A percentile compares a stretch with the other conserved stretches of the same genome.
Conservation (phyloP, 2,113 vertebrate genomes). For the Spheniscus mendiculus region DNA sequence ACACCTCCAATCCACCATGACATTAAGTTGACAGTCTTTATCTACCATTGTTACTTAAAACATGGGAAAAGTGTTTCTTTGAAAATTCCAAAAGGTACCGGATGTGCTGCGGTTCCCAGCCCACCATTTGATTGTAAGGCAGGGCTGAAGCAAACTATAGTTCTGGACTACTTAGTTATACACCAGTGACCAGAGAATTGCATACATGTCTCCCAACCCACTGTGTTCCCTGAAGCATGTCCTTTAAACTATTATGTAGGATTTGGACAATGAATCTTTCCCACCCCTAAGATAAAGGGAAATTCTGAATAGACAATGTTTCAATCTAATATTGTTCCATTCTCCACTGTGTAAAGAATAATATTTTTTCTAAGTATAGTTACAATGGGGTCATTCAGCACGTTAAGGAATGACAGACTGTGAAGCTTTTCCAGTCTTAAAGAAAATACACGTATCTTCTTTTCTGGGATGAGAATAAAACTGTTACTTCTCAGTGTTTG, state of each 20-base stretch:
- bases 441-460: neutral
- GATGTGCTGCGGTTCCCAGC: conserved; percentile 74
- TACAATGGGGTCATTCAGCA: conserved; percentile 67
- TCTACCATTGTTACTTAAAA: conserved; percentile 79
- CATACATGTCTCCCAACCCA: conserved; percentile 31
- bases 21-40: conserved; percentile 77
- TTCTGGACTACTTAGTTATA: conserved; percentile 76
- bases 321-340: conserved; percentile 76
- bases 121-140: conserved; percentile 57
- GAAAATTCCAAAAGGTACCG: conserved; percentile 72
- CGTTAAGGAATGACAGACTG: conserved; percentile 51
- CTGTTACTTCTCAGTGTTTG: neutral
- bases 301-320: conserved; percentile 65
- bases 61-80: conserved; percentile 70
- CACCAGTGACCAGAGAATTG: conserved; percentile 73
- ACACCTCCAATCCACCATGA: conserved; percentile 60
- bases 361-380: conserved; percentile 5
- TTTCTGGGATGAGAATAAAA: conserved; percentile 11
- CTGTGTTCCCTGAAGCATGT: conserved; percentile 75
- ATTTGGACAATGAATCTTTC: conserved; percentile 69
- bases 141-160: conserved; percentile 66
- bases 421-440: conserved; percentile 23
- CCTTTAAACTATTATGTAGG: conserved; percentile 62
- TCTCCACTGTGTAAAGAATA: conserved; percentile 70
- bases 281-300: conserved; percentile 70